Base-by-base conservation (phyloP, 2,113 vertebrate species). In the Trichomycterus rosablanca region DNA sequence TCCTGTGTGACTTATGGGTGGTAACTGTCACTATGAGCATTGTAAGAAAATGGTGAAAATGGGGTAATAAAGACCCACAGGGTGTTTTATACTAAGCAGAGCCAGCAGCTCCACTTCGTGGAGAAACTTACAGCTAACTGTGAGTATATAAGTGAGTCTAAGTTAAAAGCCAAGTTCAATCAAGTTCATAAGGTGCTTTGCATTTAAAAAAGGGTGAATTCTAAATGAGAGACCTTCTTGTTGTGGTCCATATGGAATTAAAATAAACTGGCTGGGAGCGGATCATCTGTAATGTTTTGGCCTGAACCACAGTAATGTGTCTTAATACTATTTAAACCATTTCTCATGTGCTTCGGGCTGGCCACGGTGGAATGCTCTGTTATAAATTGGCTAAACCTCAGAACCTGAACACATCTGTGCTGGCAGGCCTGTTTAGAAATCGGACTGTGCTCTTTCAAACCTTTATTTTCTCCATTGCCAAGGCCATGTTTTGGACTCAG, bases 281-380 rank as follows among this genome's bases (percentile, higher is more conserved):
- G 40, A 37, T 26, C 16, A 46, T 30, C 37, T 59, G 64, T 67
- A 51, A 61, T 55, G 34, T 56, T 32, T 54, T 64, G 42, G 51
- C 30, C 7, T 48, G 42, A 55, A 64, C 51, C 22, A 39, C 52
- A 37, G 43, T 56, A 56, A 56, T 56, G 51, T 55, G 43, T 64
- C 43, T 56, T 64, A 64, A 56, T 26, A 56, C 20, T 16, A 26
- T 64, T 56, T 48, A 46, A 44, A 48, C n/a, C 30, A 51, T 64
- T 64, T 64, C 44, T 64, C 62, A 46, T 64, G 20, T 7, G 20
- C 28, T 37, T 24, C 53, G 46, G 15, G 14, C 18, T 3, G n/a
- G 49, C 62, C 63, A 51, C 26, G 23, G 5, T 34, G 60, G 61
- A 59, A 35, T 24, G 20, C 30, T 53, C 44, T 54, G 57, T 66